These are phyloP conservation scores for Ostrea edulis DNA, from an alignment of 1,140 invertebrate genomes.

Conservation along the genomic window DNA sequence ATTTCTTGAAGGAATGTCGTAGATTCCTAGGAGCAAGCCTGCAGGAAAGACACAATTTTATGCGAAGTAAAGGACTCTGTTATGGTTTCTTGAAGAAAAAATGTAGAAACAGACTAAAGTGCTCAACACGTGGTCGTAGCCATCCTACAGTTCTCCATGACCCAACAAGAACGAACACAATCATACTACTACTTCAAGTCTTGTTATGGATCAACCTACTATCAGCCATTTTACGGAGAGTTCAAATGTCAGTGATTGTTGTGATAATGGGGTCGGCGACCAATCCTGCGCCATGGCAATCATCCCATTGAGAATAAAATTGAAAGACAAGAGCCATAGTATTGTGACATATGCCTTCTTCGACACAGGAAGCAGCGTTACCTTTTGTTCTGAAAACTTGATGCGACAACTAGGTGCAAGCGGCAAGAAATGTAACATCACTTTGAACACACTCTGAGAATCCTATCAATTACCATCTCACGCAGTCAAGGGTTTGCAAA, in stretches of 20 bases:
- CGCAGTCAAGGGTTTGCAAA: slow-evolving; percentile 43
- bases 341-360: slow-evolving; percentile 36
- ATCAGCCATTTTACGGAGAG: not conserved
- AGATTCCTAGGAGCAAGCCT: not conserved
- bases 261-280: slow-evolving; percentile 21
- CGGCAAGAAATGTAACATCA: slow-evolving; percentile 44
- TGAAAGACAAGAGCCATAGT: slow-evolving; percentile 13
- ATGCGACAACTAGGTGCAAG: slow-evolving; percentile 13
- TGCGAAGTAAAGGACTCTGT: slow-evolving; percentile 53
- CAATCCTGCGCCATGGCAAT: slow-evolving; percentile 45
- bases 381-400: slow-evolving; percentile 51
- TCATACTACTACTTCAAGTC: not conserved
- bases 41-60: slow-evolving; percentile 40
- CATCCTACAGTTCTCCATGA: slow-evolving; percentile 49
- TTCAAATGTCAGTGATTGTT: slow-evolving; percentile 14
- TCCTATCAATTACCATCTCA: slow-evolving; percentile 32
- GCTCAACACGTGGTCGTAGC: slow-evolving; percentile 12
- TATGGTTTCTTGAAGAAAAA: slow-evolving; percentile 50
- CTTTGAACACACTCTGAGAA: slow-evolving; percentile 51
- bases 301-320: slow-evolving; percentile 35
- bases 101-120: slow-evolving; percentile 48
- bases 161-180: not conserved
- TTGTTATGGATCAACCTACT: not conserved
- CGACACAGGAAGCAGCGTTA: slow-evolving; percentile 41
- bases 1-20: slow-evolving; percentile 32